Percentiles rank a stretch among this genome's conserved stretches.
phyloP scores from a whole-genome alignment of 2,797 vertebrate genomes.

The Pseudochirops cupreus region DNA sequence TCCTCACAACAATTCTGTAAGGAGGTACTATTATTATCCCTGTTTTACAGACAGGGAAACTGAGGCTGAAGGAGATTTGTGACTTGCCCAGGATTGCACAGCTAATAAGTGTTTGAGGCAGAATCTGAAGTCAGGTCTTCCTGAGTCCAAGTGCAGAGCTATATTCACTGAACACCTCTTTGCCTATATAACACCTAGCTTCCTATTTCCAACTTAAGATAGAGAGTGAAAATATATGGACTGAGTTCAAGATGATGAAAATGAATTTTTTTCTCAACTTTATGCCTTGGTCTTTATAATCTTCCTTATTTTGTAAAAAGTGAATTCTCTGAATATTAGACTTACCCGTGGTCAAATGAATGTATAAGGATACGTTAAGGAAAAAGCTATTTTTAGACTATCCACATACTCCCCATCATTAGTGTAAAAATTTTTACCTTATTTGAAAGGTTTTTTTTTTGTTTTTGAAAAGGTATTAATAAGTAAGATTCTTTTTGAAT shows the following conservation, averaged over 20 bases:
- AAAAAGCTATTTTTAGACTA: slow-evolving; percentile 28
- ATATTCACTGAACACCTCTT: background rate
- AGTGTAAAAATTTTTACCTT: slow-evolving; percentile 31
- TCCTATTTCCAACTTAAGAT: background rate
- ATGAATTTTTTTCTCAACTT: background rate
- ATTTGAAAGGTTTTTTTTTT: slow-evolving; percentile 22
- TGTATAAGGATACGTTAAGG: slow-evolving; percentile 27
- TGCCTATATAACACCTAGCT: background rate
- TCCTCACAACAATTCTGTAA: background rate
- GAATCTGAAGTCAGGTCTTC: background rate
- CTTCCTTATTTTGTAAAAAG: slow-evolving; percentile 34
- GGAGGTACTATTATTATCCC: background rate
- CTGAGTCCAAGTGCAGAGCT: background rate
- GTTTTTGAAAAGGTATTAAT: slow-evolving; percentile 17
- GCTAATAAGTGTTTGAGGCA: background rate
- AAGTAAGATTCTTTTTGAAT: slow-evolving; percentile 18
- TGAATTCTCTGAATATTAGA: slow-evolving; percentile 1
- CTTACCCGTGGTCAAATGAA: slow-evolving; percentile 16
- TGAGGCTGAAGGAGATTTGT: background rate
- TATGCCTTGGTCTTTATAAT: background rate
- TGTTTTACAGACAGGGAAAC: background rate
- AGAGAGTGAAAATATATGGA: background rate
- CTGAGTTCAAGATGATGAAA: background rate
- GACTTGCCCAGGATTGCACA: background rate
- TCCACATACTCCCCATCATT: slow-evolving; percentile 17